Evolutionary conservation across 2,888 invertebrate genomes (phyloP), one percentile per base, ranked within the genome.

Genomic region (Scaptomyza cyrtandrae): DNA sequence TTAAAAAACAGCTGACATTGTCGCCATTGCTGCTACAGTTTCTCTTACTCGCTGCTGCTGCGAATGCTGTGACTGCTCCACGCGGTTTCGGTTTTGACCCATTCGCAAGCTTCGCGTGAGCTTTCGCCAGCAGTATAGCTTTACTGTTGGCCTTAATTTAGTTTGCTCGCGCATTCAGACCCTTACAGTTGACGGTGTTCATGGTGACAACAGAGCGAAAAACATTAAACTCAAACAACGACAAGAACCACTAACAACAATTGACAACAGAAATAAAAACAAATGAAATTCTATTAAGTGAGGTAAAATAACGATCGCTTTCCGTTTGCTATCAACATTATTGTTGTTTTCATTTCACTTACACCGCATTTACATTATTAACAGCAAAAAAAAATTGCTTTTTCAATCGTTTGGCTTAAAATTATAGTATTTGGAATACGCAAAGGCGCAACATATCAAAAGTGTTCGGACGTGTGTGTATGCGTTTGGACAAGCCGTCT

Each of bases 131-230:
- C 80, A 65, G 64, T 62, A 66, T 67, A 56, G 84, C 71, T 64
- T 68, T 57, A 66, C 62, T 70, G 75, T 84, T 82, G 82, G 82
- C 82, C 85, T 80, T 78, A 82, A 84, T 82, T 83, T 66, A 83
- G 83, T 87, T 87, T 76, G 71, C 74, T 72, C 77, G 80, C 88
- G 71, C 59, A 72, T 69, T 83, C 79, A 65, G 86, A 76, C 82
- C 71, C 77, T 75, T 67, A 55, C 69, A 76, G 86, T 80, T 75
- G 62, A 55, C 57, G 49, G 13, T 63, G 24, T 54, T 64, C 37
- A 54, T 52, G 58, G 52, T 66, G 44, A 54, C 50, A 53, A 27
- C 29, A 1, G 19, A 16, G 41, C 44, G 13, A 27, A 24, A 27
- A 55, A 16, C 55, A 41, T 56, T 50, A 45, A 58, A 49, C 58